A percentile compares a stretch with the other conserved stretches of the same genome.
These are phyloP conservation scores for Drosophila meridionalis DNA, from an alignment of 2,888 invertebrate genomes.

Conservation along the genomic window DNA sequence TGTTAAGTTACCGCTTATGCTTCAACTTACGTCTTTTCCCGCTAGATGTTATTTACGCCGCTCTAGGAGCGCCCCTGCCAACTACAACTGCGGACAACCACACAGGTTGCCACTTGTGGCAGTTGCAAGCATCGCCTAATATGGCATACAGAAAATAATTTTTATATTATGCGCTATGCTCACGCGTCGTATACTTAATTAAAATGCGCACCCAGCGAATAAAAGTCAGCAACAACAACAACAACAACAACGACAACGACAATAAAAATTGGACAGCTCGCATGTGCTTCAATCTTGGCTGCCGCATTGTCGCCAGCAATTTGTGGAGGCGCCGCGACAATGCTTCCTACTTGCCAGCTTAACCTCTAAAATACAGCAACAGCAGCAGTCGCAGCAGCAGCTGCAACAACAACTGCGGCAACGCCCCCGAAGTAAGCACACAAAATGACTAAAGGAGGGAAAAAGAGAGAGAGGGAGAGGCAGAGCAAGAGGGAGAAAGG, in stretches of 20 bases:
- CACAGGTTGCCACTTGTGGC: slow-evolving; percentile 47
- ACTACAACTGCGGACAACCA: slow-evolving; percentile 18
- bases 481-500: slow-evolving; percentile 9
- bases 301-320: slow-evolving; percentile 70
- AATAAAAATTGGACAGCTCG: slow-evolving; percentile 22
- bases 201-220: slow-evolving; percentile 56
- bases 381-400: slow-evolving; percentile 41
- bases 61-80: slow-evolving; percentile 25
- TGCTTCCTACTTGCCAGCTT: slow-evolving; percentile 75
- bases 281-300: slow-evolving; percentile 37
- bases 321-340: slow-evolving; percentile 68
- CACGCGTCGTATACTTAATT: slow-evolving; percentile 64
- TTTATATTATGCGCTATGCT: slow-evolving; percentile 41
- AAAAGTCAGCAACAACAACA: slow-evolving; percentile 8
- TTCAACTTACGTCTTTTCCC: slow-evolving; percentile 4
- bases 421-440: slow-evolving; percentile 68
- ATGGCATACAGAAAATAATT: slow-evolving; percentile 38
- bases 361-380: slow-evolving; percentile 69
- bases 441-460: background rate
- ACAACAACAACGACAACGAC: slow-evolving; percentile 5
- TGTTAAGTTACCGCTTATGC: slow-evolving; percentile 16
- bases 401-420: slow-evolving; percentile 32
- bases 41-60: background rate
- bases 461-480: slow-evolving; percentile 5
- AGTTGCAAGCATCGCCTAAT: slow-evolving; percentile 42